phyloP scores from a whole-genome alignment of 1,140 invertebrate species.

The Pogonus chalceus region DNA sequence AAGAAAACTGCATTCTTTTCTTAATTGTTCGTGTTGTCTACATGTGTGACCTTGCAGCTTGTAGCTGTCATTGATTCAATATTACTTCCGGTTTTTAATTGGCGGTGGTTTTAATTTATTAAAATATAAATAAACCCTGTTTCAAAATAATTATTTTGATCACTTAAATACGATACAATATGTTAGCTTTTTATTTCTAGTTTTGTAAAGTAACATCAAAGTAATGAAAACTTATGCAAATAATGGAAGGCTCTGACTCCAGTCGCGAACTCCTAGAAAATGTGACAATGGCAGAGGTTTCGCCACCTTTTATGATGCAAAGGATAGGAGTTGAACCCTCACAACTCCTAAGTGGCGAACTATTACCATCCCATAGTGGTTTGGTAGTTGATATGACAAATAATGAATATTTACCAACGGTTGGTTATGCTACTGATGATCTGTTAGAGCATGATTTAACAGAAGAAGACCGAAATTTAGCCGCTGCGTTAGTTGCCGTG shows the following conservation, averaged over 20 bases:
- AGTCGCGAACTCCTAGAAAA: constrained; percentile 27
- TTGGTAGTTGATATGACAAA: constrained; percentile 31
- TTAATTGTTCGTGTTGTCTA: background rate
- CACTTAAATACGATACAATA: too few relatives aligned
- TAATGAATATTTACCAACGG: constrained; percentile 31
- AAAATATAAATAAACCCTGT: too few relatives aligned
- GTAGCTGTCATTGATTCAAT: background rate
- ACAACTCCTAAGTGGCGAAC: constrained; percentile 27
- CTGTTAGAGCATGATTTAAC: constrained; percentile 34
- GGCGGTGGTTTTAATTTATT: background rate
- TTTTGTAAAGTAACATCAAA: too few relatives aligned
- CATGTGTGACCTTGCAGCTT: background rate
- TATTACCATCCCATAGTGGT: constrained; percentile 30
- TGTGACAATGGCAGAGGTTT: constrained; percentile 25
- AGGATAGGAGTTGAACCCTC: constrained; percentile 28
- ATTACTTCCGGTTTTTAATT: background rate
- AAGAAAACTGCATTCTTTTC: background rate
- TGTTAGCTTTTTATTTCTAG: too few relatives aligned
- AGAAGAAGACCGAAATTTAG: constrained; percentile 41
- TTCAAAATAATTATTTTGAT: too few relatives aligned
- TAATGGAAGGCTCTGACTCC: constrained; percentile 18
- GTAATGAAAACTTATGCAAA: constrained; percentile 2
- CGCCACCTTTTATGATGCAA: constrained; percentile 30
- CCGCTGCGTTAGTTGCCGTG: constrained; percentile 41
- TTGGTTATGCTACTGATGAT: constrained; percentile 32